Evolutionary conservation across 1,140 invertebrate genomes (phyloP), one percentile per base, ranked within the genome.

Genomic region (Hycleus cichorii): DNA sequence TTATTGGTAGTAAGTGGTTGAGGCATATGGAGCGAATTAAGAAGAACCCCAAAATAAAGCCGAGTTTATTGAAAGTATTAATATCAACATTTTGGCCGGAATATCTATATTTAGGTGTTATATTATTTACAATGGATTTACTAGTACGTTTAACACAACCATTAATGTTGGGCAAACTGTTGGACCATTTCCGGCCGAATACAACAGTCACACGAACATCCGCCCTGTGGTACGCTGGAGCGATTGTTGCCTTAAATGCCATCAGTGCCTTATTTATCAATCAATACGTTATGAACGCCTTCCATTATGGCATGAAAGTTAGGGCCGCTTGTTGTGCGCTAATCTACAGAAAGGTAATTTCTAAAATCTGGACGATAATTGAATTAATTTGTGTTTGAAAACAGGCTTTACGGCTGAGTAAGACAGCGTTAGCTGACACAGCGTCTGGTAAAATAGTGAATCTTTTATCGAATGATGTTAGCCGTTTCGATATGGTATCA

Each of bases 391-490:
- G 18, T 1, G 18, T 18, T 32, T 7, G 2, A 2, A 12, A 57
- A 39, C 50, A 72, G 81, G 77, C 83, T 0, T 69, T 87, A 3
- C 76, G 77, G 6, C 66, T 88, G 1, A 87, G 81, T 58, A 77
- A 77, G 49, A 82, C 79, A 0, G 84, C 90, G 0, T 63, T 93
- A 25, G 83, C 83, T 0, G 81, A 88, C 60, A 89, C 89, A 1
- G 89, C 90, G 5, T 82, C 86, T 2, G 91, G 91, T 0, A 90
- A 93, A 75, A 84, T 93, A 54, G 88, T 92, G 2, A 93, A 93
- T 75, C 72, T 92, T 2, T 78, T 93, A 43, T 88, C 89, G 1
- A 92, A 91, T 68, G 90, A 92, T 67, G 82, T 85, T 7, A 84
- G 81, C 60, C 74, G 83, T 55, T 84, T 85, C 60, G 83, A 85